These are phyloP conservation scores for Drosophila neotestacea DNA, from an alignment of 2,888 invertebrate species.

Conservation along the genomic window DNA sequence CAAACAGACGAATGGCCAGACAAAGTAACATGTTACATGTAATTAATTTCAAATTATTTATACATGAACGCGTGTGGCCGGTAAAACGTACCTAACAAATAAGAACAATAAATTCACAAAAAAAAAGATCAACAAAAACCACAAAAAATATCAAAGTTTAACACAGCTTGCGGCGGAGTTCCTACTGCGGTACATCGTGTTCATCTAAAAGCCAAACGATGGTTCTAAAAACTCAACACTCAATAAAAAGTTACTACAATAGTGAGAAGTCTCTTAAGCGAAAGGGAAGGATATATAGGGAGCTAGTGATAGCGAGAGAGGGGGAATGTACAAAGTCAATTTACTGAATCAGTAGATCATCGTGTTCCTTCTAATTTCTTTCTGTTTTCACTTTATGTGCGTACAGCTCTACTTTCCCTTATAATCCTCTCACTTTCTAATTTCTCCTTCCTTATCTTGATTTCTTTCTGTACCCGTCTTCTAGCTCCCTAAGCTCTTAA, in stretches of 20 bases:
- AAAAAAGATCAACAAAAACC: slow-evolving; percentile 33
- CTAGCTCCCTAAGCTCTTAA: too few species aligned
- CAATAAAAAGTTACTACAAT: slow-evolving; percentile 46
- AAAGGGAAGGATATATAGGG: not conserved
- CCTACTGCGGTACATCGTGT: slow-evolving; percentile 44
- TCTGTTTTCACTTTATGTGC: too few species aligned
- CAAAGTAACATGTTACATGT: slow-evolving; percentile 75
- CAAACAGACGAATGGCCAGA: slow-evolving; percentile 49
- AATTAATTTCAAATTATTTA: slow-evolving; percentile 80
- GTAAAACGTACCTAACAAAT: slow-evolving; percentile 48
- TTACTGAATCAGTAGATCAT: not conserved
- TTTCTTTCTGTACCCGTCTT: too few species aligned
- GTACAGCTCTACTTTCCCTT: too few species aligned
- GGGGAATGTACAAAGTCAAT: not conserved
- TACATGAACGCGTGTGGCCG: slow-evolving; percentile 71
- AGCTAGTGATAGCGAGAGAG: not conserved
- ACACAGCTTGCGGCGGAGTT: slow-evolving; percentile 55
- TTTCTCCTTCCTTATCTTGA: too few species aligned
- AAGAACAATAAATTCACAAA: slow-evolving; percentile 31
- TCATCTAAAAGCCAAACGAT: slow-evolving; percentile 55
- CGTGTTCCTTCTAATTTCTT: not conserved
- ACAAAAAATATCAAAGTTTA: slow-evolving; percentile 29
- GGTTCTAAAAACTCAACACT: slow-evolving; percentile 21
- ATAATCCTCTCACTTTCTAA: too few species aligned
- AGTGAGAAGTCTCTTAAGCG: not conserved